A percentile compares a stretch with the other conserved stretches of the same genome.
These are phyloP conservation scores for Amblyopsis rosae DNA, from an alignment of 2,113 vertebrate genomes.

Conservation along the genomic window DNA sequence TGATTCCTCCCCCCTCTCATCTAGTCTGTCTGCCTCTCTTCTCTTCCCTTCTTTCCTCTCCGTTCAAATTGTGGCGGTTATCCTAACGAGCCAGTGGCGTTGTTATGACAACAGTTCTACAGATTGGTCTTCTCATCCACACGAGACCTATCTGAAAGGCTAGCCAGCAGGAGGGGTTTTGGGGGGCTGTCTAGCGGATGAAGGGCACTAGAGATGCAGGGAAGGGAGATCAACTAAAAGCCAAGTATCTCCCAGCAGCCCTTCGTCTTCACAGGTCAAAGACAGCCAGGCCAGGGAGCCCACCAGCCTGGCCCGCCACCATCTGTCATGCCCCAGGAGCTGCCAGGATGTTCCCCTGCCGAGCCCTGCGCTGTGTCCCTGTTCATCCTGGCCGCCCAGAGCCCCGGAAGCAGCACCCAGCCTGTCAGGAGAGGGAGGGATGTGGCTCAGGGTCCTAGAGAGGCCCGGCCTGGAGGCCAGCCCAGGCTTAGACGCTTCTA, in stretches of 20 bases:
- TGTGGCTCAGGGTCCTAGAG: not conserved
- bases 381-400: constrained; percentile 14
- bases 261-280: constrained; percentile 57
- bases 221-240: not conserved
- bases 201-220: not conserved
- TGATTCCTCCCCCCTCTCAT: not conserved
- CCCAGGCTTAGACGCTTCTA: too few relatives aligned
- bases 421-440: constrained; percentile 34
- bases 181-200: not conserved
- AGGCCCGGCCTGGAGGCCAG: too few relatives aligned
- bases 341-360: constrained; percentile 60
- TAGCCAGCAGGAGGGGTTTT: not conserved
- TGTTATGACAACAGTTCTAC: constrained; percentile 12
- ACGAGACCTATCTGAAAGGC: not conserved
- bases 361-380: constrained; percentile 33
- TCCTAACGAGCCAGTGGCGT: constrained; percentile 20
- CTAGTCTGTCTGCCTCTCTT: not conserved
- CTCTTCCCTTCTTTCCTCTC: not conserved
- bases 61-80: constrained; percentile 25
- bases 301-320: constrained; percentile 57
- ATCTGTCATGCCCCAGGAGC: constrained; percentile 74
- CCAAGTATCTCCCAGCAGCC: constrained; percentile 21
- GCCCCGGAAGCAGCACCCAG: constrained; percentile 10
- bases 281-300: constrained; percentile 58
- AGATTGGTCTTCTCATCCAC: not conserved